phyloP scores from a whole-genome alignment of 2,797 vertebrate genomes.

The Coregonus sp. region DNA sequence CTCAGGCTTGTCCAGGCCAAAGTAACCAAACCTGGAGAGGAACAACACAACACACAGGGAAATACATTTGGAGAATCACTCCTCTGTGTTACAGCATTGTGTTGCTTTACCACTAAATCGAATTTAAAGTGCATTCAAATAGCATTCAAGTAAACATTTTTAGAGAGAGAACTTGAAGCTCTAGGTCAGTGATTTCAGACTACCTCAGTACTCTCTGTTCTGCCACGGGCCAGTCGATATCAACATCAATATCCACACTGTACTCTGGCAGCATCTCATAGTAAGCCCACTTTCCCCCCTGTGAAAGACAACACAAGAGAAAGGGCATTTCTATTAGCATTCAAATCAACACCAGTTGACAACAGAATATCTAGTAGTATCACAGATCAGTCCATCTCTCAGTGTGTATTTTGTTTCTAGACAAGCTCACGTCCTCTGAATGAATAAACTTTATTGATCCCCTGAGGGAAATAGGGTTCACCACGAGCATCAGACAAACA shows the following conservation, averaged over 20 bases:
- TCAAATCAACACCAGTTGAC: no score
- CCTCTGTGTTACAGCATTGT: background rate
- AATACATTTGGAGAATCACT: background rate
- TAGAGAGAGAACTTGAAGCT: background rate
- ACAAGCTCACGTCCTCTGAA: background rate
- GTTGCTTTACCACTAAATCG: background rate
- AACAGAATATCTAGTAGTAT: background rate
- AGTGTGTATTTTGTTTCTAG: background rate
- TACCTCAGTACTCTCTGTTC: constrained; percentile 83
- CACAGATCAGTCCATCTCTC: background rate
- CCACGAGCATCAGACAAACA: background rate
- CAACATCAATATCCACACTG: constrained; percentile 95
- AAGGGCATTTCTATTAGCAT: background rate
- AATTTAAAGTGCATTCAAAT: background rate
- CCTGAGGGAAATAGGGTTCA: background rate
- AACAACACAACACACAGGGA: constrained; percentile 17
- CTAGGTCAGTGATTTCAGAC: background rate
- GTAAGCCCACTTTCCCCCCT: constrained; percentile 88
- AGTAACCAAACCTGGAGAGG: constrained; percentile 87
- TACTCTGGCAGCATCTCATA: constrained; percentile 91
- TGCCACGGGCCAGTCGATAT: constrained; percentile 97
- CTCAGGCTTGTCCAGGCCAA: constrained; percentile 80
- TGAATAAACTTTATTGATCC: background rate
- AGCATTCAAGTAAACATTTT: no score
- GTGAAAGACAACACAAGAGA: constrained; percentile 8